Conservation (phyloP, 2,797 vertebrate genomes). For the Gambelia wislizenii region DNA sequence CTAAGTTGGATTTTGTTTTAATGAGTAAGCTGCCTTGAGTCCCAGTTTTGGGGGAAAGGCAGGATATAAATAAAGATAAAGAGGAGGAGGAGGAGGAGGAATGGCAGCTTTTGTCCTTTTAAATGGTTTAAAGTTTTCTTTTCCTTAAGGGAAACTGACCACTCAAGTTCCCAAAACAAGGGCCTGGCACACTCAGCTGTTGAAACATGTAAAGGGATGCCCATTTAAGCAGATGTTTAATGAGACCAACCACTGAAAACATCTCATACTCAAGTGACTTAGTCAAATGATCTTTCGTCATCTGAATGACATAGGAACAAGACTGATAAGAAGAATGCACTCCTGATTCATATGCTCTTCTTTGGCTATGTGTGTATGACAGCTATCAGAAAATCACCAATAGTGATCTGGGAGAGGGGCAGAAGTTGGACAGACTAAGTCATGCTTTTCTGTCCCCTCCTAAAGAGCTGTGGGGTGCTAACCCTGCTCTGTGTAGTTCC, state of each 20-base stretch:
- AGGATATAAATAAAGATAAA: too few species aligned
- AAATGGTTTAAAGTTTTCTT: neutral
- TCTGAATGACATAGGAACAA: neutral
- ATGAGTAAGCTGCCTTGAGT: too few species aligned
- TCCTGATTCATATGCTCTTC: neutral
- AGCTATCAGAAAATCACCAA: neutral
- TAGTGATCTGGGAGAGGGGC: neutral
- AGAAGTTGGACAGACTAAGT: too few species aligned
- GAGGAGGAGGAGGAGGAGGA: too few species aligned
- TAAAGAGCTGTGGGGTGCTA: too few species aligned
- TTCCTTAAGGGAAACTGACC: neutral
- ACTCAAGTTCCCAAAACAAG: neutral
- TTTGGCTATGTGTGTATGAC: neutral
- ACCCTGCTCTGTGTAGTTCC: too few species aligned
- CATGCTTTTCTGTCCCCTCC: neutral
- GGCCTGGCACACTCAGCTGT: too few species aligned
- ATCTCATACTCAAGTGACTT: neutral
- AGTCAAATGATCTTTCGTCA: neutral
- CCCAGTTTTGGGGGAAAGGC: too few species aligned
- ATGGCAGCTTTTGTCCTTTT: neutral
- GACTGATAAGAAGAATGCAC: too few species aligned
- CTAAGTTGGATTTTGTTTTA: too few species aligned
- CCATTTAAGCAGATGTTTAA: neutral
- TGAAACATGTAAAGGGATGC: too few species aligned
- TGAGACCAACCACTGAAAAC: neutral